Evolutionary conservation across 2,113 vertebrate genomes (phyloP).

Genomic region (Alces alces): DNA sequence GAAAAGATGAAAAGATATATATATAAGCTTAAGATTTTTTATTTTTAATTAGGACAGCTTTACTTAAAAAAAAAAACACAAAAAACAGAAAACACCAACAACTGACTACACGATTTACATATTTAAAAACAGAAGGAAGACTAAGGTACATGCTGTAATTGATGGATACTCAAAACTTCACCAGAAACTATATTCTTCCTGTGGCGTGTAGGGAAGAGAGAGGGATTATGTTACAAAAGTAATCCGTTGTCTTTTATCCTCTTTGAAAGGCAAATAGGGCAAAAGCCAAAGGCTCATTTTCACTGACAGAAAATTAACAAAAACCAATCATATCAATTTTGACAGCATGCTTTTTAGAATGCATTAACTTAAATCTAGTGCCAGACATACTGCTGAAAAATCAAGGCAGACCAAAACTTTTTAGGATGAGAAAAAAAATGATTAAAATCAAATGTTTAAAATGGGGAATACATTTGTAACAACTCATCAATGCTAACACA

Average conservation of each 20-base stretch:
- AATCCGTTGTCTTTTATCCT: background rate
- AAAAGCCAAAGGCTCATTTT: constrained; percentile 13
- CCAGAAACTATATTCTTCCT: constrained; percentile 15
- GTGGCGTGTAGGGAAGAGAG: background rate
- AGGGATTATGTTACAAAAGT: background rate
- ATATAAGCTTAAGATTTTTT: constrained; percentile 56
- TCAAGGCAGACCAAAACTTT: constrained; percentile 30
- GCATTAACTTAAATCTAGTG: background rate
- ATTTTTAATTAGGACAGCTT: constrained; percentile 49
- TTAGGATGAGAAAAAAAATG: background rate
- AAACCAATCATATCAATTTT: background rate
- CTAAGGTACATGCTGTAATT: background rate
- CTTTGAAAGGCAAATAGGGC: background rate
- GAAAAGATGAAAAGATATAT: constrained; percentile 65
- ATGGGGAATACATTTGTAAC: background rate
- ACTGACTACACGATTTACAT: constrained; percentile 54
- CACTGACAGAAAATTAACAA: constrained; percentile 14
- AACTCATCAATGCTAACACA: constrained; percentile 1
- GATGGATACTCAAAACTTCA: constrained; percentile 15
- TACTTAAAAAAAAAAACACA: background rate
- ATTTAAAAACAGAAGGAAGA: constrained; percentile 53
- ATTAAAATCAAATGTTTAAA: constrained; percentile 17
- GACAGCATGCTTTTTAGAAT: constrained; percentile 30
- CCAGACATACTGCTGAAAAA: constrained; percentile 40
- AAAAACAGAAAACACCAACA: constrained; percentile 50